phyloP scores from a whole-genome alignment of 2,113 vertebrate species.

The Symphodus melops region DNA sequence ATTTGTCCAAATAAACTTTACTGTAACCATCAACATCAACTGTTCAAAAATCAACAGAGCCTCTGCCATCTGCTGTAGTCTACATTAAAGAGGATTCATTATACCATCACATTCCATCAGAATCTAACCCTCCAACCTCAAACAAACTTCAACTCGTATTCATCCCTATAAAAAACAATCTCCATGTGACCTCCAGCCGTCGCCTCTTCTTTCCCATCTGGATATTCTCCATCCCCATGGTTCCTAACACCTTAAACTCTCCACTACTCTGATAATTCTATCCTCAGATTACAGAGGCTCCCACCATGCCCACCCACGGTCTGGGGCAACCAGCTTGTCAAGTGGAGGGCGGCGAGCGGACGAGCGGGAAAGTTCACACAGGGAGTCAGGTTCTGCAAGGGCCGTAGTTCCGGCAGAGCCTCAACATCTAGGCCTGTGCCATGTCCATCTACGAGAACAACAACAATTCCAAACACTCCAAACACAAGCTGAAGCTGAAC shows the following conservation, averaged over 20 bases:
- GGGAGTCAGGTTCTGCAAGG: constrained; percentile 81
- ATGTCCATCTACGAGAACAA: constrained; percentile 94
- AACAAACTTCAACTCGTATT: constrained; percentile 72
- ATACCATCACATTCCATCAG: constrained; percentile 81
- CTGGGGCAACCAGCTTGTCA: constrained; percentile 81
- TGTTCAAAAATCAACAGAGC: constrained; percentile 68
- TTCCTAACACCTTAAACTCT: constrained; percentile 79
- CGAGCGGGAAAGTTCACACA: constrained; percentile 87
- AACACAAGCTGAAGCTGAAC: constrained; percentile 78
- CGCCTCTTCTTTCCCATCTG: constrained; percentile 79
- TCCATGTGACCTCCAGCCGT: constrained; percentile 75
- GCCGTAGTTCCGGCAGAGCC: constrained; percentile 83
- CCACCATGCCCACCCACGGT: constrained; percentile 88
- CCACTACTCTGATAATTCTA: constrained; percentile 87
- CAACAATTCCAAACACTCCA: constrained; percentile 89
- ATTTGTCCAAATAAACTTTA: constrained; percentile 12
- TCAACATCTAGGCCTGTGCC: constrained; percentile 95
- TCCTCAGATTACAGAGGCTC: constrained; percentile 95
- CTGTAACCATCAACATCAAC: constrained; percentile 62
- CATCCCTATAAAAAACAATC: constrained; percentile 76
- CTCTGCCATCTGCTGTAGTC: constrained; percentile 71
- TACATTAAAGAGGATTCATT: constrained; percentile 66
- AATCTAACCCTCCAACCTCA: constrained; percentile 71
- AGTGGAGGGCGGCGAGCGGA: constrained; percentile 88
- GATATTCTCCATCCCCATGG: constrained; percentile 72